Evolutionary conservation across 2,113 vertebrate genomes (phyloP), one percentile per base, ranked within the genome.

Genomic region (Pomatostomus ruficeps): DNA sequence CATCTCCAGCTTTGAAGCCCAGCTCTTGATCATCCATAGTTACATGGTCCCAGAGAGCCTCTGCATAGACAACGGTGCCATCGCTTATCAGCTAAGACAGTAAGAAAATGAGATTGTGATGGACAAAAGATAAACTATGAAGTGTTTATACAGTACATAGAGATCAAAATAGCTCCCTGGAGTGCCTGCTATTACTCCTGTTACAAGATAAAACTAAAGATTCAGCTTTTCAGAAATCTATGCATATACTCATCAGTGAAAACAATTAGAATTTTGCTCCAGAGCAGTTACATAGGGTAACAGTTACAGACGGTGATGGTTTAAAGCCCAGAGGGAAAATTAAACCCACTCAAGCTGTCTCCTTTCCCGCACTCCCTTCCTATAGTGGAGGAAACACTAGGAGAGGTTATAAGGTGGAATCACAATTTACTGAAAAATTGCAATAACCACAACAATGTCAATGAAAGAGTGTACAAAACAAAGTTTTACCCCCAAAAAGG

Each of bases 11-110:
- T 98, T 99, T 99, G 98, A 99, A 99, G 96, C 98, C 98, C 97
- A 99, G 97, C 96, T 99, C 99, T 97, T 99, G 99, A 96, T 99
- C 99, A 55, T 99, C 99, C 99, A 99, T 99, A 72, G 99, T 99
- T 96, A 99, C 99, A 55, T 99, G 99, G 97, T 99, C 99, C 99
- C 99, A 99, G 70, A 99, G 98, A 54, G 99, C 99, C 96, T 99
- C 99, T 7, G 99, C 99, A 55, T 98, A 98, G 87, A 99, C 99
- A 12, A 98, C 33, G 31, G 97, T 98, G 92, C 98, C 98, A 93
- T 98, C 98, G 0, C 97, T 96, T 88, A 99, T 98, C 93, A 98
- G 95, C 98, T 98, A 89, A 40, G 92, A 90, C 0, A 33, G 67
- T 66, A 36, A 88, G 17, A 80, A 66, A 92, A 93, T n/a, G 7